These are phyloP conservation scores for Platycheirus rosarum DNA, from an alignment of 2,888 invertebrate genomes.

Conservation along the genomic window DNA sequence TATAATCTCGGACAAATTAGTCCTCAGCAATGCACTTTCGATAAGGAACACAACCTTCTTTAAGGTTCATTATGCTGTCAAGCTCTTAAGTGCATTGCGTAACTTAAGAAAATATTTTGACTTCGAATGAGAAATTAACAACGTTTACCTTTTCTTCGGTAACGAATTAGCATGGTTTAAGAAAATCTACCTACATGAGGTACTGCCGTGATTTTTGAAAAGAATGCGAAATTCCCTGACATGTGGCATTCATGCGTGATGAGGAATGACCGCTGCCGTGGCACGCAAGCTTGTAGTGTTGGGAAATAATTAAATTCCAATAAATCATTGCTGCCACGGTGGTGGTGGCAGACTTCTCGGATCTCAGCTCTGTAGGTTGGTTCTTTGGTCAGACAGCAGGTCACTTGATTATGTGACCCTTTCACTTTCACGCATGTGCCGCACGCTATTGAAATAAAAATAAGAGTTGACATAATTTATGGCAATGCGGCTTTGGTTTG, in stretches of 20 bases:
- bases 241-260: conserved; percentile 19
- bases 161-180: conserved; percentile 20
- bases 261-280: conserved; percentile 8
- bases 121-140: conserved; percentile 57
- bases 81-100: conserved; percentile 16
- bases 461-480: conserved; percentile 5
- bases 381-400: conserved; percentile 19
- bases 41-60: conserved; percentile 55
- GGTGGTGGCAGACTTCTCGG: not conserved
- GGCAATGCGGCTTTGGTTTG: not conserved
- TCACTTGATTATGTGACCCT: conserved; percentile 34
- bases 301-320: conserved; percentile 62
- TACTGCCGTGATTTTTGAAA: no score
- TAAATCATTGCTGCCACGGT: conserved; percentile 50
- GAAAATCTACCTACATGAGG: no score
- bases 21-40: conserved; percentile 49
- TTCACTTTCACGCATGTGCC: conserved; percentile 37
- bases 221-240: conserved; percentile 25
- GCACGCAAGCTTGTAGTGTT: conserved; percentile 43
- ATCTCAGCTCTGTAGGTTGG: no score
- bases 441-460: conserved; percentile 4
- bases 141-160: conserved; percentile 47
- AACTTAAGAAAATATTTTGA: conserved; percentile 17
- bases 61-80: conserved; percentile 47
- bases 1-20: conserved; percentile 42